Evolutionary conservation across 2,888 invertebrate species (phyloP), one percentile per base, ranked within the genome.

Genomic region (Ecliptopera silaceata): DNA sequence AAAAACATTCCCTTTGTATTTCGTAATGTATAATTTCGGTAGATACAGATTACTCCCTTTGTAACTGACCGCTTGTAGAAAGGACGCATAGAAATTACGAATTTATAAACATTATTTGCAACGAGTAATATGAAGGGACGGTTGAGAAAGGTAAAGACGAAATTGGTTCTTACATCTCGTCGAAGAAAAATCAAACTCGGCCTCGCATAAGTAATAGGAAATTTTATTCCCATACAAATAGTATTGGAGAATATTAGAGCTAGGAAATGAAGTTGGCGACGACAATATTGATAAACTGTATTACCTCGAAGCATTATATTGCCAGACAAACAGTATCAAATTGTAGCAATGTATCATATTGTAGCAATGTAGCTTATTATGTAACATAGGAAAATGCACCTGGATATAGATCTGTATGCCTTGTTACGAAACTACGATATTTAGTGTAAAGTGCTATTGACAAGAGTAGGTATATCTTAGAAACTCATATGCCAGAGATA

Each of bases 11-110:
- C n/a, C n/a, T n/a, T n/a, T n/a, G n/a, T n/a, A n/a, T n/a, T n/a
- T n/a, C n/a, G n/a, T n/a, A n/a, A n/a, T n/a, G n/a, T n/a, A n/a
- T n/a, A n/a, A n/a, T n/a, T n/a, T n/a, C n/a, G n/a, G n/a, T n/a
- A n/a, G n/a, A n/a, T n/a, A n/a, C n/a, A n/a, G 48, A 57, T 60
- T 17, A 43, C 52, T 56, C 52, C 56, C 46, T 62, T 61, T 50
- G 55, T 60, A 51, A 59, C 57, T 59, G 43, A 52, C 61, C 58
- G 48, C 13, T 56, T 52, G 47, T 50, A 47, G 56, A 58, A 61
- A 57, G 61, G 61, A 41, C 56, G 59, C 63, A 57, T 61, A 59
- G 61, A 65, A 61, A 65, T 65, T 65, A 63, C 61, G 54, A 53
- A 65, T 63, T 65, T 53, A 57, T 63, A 63, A 63, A 65, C 55